Evolutionary conservation across 2,113 vertebrate species (phyloP), one percentile per base, ranked within the genome.

Genomic region (Leptobrachium leishanense): DNA sequence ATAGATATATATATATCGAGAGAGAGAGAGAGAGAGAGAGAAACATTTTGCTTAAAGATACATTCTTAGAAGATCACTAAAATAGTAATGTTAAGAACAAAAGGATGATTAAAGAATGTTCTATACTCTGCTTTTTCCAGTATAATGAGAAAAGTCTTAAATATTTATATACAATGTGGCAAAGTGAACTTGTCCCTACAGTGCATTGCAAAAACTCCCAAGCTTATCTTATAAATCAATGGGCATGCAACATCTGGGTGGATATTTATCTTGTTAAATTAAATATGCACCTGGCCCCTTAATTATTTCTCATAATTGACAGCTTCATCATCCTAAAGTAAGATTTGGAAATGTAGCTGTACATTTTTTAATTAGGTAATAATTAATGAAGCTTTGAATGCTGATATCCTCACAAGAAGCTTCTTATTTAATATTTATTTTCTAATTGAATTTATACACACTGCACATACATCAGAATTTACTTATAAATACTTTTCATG

Each of bases 201-300:
- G 69, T 66, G 70, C 54, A 79, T 66, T 78, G 62, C 42, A 41
- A 66, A 86, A 89, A 81, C 84, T 79, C 83, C 83, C 82, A 85
- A 87, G 86, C 81, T 83, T 87, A 83, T 78, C 68, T 84, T 81
- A 85, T 75, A 82, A 90, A 85, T 84, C 84, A 84, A 76, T 82
- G 88, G 82, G 85, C 83, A 87, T 82, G 83, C 79, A 86, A 76
- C 87, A 87, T 88, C 88, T 89, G 84, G 87, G 81, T 77, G 86
- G 77, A 84, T 89, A 86, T 85, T 88, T 88, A 84, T 88, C 84
- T 89, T 90, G 82, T 91, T 89, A 90, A 89, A 88, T 87, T 89
- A 87, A 90, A 91, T 80, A 83, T 84, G 84, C 87, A 89, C 84
- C 86, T 90, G 88, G 86, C 82, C 86, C 85, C 86, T 88, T 90